Evolutionary conservation across 2,797 vertebrate species (phyloP).

Genomic region (Nyctalus aviator): DNA sequence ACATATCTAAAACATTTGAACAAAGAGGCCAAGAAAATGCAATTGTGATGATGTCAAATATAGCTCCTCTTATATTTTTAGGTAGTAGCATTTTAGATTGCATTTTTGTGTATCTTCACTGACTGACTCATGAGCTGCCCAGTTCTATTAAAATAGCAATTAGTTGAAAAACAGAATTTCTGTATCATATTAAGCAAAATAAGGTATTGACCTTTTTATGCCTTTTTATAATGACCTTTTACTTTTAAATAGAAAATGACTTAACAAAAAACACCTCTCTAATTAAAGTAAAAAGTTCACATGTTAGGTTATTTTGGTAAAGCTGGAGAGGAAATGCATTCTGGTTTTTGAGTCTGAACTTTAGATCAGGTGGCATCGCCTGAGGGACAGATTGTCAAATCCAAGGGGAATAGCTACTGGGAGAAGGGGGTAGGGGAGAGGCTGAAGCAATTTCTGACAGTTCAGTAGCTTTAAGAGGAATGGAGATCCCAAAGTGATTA

Average conservation of each 20-base stretch:
- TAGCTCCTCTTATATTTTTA: constrained; percentile 56
- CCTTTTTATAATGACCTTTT: constrained; percentile 6
- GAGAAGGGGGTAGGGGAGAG: background rate
- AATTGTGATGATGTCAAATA: background rate
- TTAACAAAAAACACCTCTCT: constrained; percentile 24
- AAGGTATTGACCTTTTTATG: constrained; percentile 32
- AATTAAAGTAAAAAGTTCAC: background rate
- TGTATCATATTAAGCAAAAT: constrained; percentile 50
- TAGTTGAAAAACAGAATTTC: constrained; percentile 55
- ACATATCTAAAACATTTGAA: background rate
- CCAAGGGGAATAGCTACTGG: background rate
- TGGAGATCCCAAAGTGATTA: background rate
- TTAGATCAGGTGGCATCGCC: background rate
- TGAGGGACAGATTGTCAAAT: background rate
- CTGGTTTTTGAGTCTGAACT: background rate
- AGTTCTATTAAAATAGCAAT: constrained; percentile 57
- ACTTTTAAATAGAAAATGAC: constrained; percentile 23
- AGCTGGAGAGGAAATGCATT: background rate
- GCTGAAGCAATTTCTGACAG: background rate
- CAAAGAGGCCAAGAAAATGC: background rate
- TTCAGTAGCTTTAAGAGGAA: background rate
- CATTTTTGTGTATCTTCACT: constrained; percentile 15
- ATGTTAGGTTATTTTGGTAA: background rate
- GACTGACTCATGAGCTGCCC: constrained; percentile 61
- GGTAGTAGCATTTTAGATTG: constrained; percentile 32